Conservation (phyloP, 2,113 vertebrate genomes). For the Pomatorhinus ruficollis region DNA sequence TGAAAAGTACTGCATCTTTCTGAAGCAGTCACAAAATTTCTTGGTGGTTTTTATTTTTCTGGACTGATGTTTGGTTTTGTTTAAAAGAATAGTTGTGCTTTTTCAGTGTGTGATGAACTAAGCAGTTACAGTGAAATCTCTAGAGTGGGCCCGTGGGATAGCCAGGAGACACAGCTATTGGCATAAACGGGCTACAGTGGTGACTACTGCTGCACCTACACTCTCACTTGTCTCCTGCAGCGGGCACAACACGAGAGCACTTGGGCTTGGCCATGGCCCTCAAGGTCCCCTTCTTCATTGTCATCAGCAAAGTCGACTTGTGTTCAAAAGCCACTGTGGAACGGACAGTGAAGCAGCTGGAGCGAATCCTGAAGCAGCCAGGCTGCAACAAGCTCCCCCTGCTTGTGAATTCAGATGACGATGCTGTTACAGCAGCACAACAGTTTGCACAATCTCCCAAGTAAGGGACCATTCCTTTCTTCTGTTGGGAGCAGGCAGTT, state of each 20-base stretch:
- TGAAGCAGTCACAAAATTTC: neutral
- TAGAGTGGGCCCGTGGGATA: neutral
- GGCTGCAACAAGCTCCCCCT: constrained; percentile 97
- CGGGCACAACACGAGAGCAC: constrained; percentile 94
- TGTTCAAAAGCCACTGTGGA: constrained; percentile 91
- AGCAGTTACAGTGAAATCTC: neutral
- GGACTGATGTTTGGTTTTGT: neutral
- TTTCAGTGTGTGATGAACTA: neutral
- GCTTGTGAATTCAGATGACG: constrained; percentile 85
- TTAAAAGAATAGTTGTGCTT: neutral
- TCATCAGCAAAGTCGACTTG: constrained; percentile 96
- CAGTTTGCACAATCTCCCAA: constrained; percentile 95
- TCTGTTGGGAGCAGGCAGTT: neutral
- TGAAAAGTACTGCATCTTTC: neutral
- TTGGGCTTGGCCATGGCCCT: constrained; percentile 94
- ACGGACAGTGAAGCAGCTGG: constrained; percentile 93
- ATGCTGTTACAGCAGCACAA: constrained; percentile 95
- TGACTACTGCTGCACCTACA: neutral
- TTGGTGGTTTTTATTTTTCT: neutral
- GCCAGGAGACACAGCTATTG: neutral
- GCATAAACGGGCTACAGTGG: neutral
- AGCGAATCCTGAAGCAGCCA: constrained; percentile 93
- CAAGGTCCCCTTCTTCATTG: constrained; percentile 97
- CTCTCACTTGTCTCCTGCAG: constrained; percentile 71
- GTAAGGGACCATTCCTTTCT: constrained; percentile 70